Conservation (phyloP, 1,140 invertebrate species). For the Ceratina australensis region DNA sequence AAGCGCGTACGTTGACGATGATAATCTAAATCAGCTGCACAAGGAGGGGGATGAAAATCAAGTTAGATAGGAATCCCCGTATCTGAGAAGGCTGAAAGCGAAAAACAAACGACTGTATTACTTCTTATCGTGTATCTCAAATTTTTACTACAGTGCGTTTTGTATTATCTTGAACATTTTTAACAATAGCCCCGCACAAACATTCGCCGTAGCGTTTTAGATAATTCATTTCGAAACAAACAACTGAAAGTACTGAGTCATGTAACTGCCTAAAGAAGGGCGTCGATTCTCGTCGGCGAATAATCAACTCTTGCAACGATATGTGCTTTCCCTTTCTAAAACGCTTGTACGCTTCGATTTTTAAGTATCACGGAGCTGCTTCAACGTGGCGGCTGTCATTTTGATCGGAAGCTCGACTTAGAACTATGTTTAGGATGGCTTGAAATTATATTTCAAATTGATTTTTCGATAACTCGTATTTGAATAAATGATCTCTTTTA, state of each 20-base stretch:
- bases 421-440: not conserved
- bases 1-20: conserved; percentile 38
- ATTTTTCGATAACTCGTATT: not conserved
- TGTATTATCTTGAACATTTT: conserved; percentile 34
- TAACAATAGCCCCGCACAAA: not conserved
- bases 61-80: not conserved
- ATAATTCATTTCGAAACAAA: conserved; percentile 8
- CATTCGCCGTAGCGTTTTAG: conserved; percentile 8
- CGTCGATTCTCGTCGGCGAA: not conserved
- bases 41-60: conserved; percentile 3
- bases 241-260: conserved; percentile 4
- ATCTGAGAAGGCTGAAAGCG: not conserved
- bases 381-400: not conserved
- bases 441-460: not conserved
- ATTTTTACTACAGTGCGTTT: conserved; percentile 35
- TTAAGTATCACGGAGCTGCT: not conserved
- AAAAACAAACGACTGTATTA: conserved; percentile 32
- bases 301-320: conserved; percentile 44
- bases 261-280: conserved; percentile 26
- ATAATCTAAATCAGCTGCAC: conserved; percentile 44
- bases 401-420: not conserved
- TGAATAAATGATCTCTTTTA: not conserved
- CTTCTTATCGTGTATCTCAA: conserved; percentile 30
- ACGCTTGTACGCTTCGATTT: not conserved
- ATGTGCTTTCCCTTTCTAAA: not conserved